Base-by-base conservation (phyloP, 2,113 vertebrate species). In the Tragelaphus buxtoni region DNA sequence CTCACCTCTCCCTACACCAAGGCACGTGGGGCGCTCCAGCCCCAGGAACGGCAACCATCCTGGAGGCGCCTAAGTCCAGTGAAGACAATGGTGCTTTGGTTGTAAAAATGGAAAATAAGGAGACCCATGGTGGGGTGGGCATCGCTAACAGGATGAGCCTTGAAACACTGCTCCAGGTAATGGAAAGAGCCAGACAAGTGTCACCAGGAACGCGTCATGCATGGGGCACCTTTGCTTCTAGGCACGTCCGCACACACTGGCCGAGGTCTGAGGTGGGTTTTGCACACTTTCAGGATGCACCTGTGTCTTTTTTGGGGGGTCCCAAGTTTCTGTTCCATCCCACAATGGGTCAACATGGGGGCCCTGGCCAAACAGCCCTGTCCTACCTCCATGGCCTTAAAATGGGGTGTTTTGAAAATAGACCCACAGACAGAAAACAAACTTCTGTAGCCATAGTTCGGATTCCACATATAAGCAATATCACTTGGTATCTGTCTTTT, bases 161-260 rank as follows among this genome's bases (percentile, higher is more conserved):
- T 32, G 76, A 49, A 18, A 5, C 28, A 18, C 18, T 20, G 45
- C 35, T 13, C 42, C 2, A 1, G 1, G 16, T 1, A 24, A 2
- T 0, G 4, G 63, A 12, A 47, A 80, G 49, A 20, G 51, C 76
- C 1, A 1, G 9, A 18, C 17, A 35, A 39, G 30, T 0, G 2
- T 3, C 42, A 3, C 18, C 49, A 12, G 61, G 53, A 18, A 13
- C 3, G 1, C 0, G 22, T 1, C 18, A 0, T 6, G 12, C 8
- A 0, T 0, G 0, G 26, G 4, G 3, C 18, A 2, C 5, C 7
- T 53, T 28, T 11, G 28, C 65, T n/a, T 4, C 17, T 5, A 0
- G 2, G 30, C 24, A 5, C 6, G 1, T 20, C 35, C 7, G 13
- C 24, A 11, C 4, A 13, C 32, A 7, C 24, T 3, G 18, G 3